These are phyloP conservation scores for Bhutanitis thaidina DNA, from an alignment of 2,888 invertebrate species.

Conservation along the genomic window DNA sequence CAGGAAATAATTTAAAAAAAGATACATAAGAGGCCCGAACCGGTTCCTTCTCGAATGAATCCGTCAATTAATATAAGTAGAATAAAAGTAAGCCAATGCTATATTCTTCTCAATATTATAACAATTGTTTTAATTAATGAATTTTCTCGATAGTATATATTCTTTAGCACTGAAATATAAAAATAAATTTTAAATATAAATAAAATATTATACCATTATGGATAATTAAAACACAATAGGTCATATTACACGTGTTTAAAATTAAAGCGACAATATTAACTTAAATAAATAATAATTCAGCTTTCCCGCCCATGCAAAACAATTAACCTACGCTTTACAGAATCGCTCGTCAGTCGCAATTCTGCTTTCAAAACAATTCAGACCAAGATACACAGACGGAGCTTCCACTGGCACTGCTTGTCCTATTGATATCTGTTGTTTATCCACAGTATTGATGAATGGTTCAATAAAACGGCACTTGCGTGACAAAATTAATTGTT, in stretches of 20 bases:
- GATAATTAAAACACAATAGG: neutral
- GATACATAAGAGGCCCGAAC: constrained; percentile 4
- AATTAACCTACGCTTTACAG: constrained; percentile 11
- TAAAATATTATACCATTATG: too few relatives aligned
- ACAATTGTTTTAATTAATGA: too few relatives aligned
- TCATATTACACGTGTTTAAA: neutral
- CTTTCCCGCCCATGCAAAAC: neutral
- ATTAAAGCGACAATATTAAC: neutral
- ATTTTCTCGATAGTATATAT: too few relatives aligned
- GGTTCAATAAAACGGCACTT: constrained; percentile 10
- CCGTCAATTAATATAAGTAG: constrained; percentile 8
- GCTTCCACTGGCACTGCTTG: neutral
- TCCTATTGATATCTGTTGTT: constrained; percentile 9
- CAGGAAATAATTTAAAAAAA: constrained; percentile 20
- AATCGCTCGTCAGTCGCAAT: constrained; percentile 5
- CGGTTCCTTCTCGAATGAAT: constrained; percentile 18
- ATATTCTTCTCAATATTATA: too few relatives aligned
- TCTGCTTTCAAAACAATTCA: constrained; percentile 1
- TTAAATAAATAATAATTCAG: neutral
- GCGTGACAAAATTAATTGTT: constrained; percentile 32
- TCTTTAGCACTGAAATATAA: too few relatives aligned
- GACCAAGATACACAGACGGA: neutral
- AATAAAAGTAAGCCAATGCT: too few relatives aligned
- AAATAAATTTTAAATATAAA: too few relatives aligned
- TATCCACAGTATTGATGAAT: constrained; percentile 6